Base-by-base conservation (phyloP, 2,888 invertebrate species). In the Papilio gigon region DNA sequence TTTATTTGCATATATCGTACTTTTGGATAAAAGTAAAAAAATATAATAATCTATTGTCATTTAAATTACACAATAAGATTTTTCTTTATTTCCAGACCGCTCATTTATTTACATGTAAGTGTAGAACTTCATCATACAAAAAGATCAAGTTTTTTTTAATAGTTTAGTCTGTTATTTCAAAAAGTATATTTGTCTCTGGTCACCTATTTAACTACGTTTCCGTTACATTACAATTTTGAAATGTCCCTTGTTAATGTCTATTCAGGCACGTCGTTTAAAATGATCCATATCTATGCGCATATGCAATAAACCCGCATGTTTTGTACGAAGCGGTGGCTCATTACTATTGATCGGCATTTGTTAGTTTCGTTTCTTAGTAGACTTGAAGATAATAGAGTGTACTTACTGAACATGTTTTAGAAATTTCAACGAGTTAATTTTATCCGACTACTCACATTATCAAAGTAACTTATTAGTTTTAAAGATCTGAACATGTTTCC, bases 271-370 rank as follows among this genome's bases (percentile, higher is more conserved):
- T 84, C 86, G 83, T 86, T 87, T 87, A 81, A 88, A 88, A 87
- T 89, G 83, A 82, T 80, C 76, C 74, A 83, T 89, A 89, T 77
- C 82, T 79, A 89, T 90, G 90, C 88, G 90, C 90, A 90, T 88
- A 87, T 83, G 83, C 87, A 87, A 89, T 87, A 82, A 88, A 77
- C 89, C 90, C 89, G 85, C 83, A 90, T 87, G 75, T 78, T 77
- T 72, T 72, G 37, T 63, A 33, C 30, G 53, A 47, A 53, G 69
- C 50, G 60, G 71, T 70, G 42, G 67, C 59, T 74, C 71, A 76
- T 68, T 76, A n/a, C n/a, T n/a, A 75, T 75, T 76, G 73, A 75
- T 76, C 71, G 30, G 33, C 22, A 20, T 53, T 60, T 40, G 47
- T 68, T 50, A 20, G 33, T 63, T 64, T n/a, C 47, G 11, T 60